These are phyloP conservation scores for Zeus faber DNA, from an alignment of 2,113 vertebrate species.

Conservation along the genomic window DNA sequence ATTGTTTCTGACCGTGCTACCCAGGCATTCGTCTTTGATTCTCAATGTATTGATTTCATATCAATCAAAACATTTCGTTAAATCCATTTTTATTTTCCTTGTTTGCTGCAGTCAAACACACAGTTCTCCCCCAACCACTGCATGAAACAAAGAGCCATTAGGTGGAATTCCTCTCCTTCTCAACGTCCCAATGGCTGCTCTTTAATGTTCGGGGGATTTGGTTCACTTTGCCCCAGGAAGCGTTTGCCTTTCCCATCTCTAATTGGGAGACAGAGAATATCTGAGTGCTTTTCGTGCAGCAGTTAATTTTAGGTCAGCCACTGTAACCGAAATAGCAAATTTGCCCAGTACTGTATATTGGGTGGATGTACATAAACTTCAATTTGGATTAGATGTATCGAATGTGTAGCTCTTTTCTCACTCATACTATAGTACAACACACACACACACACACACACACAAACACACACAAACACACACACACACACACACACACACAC, in stretches of 20 bases:
- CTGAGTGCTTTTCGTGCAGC: too few relatives aligned
- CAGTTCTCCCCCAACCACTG: constrained; percentile 35
- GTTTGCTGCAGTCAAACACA: constrained; percentile 27
- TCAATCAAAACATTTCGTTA: constrained; percentile 50
- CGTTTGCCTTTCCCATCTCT: constrained; percentile 18
- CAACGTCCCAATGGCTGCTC: constrained; percentile 32
- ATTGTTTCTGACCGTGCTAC: too few relatives aligned
- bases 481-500: too few relatives aligned
- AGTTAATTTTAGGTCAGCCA: constrained; percentile 1
- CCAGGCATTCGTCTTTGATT: constrained; percentile 32
- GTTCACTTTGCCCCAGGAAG: constrained; percentile 20
- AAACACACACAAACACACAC: too few relatives aligned
- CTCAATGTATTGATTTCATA: constrained; percentile 45
- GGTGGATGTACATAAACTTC: too few relatives aligned
- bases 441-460: too few relatives aligned
- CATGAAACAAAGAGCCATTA: constrained; percentile 17
- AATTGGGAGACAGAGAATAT: constrained; percentile 24
- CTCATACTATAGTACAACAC: too few relatives aligned
- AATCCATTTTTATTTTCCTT: constrained; percentile 34
- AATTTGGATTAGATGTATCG: too few relatives aligned
- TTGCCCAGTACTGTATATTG: neutral
- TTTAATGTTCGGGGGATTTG: constrained; percentile 30
- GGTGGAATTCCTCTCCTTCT: constrained; percentile 17
- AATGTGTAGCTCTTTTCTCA: too few relatives aligned
- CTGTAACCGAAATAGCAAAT: neutral